phyloP scores from a whole-genome alignment of 2,888 invertebrate species.

The Aplocera efformata region DNA sequence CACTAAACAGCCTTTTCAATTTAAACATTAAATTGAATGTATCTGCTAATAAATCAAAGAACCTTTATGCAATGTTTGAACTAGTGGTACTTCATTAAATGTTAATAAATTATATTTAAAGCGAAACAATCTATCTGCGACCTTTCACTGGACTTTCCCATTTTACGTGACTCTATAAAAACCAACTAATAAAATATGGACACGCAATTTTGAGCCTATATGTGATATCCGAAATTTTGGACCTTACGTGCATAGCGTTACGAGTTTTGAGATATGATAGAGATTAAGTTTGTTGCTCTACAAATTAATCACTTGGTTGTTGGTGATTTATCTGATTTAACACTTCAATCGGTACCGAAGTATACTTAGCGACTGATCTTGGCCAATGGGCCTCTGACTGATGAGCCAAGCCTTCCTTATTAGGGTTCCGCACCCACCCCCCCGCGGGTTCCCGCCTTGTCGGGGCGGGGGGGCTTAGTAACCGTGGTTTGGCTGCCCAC shows the following conservation, averaged over 20 bases:
- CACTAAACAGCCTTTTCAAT: no score
- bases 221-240: constrained; percentile 23
- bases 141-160: constrained; percentile 62
- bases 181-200: constrained; percentile 45
- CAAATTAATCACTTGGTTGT: constrained; percentile 53
- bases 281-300: constrained; percentile 34
- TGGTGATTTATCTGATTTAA: constrained; percentile 57
- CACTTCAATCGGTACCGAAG: constrained; percentile 55
- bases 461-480: no score
- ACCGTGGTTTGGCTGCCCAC: no score
- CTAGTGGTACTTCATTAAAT: constrained; percentile 37
- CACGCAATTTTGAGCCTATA: constrained; percentile 26
- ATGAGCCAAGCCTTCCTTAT: constrained; percentile 10
- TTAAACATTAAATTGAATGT: constrained; percentile 21
- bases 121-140: constrained; percentile 51
- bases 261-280: constrained; percentile 3
- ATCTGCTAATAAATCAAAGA: constrained; percentile 26
- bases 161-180: constrained; percentile 52
- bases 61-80: constrained; percentile 25
- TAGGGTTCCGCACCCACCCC: no score
- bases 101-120: constrained; percentile 36
- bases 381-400: constrained; percentile 22
- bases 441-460: no score
- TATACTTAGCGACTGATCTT: constrained; percentile 39
- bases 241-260: constrained; percentile 30